Evolutionary conservation across 2,888 invertebrate species (phyloP), one percentile per base, ranked within the genome.

Genomic region (Brachyptera risi): DNA sequence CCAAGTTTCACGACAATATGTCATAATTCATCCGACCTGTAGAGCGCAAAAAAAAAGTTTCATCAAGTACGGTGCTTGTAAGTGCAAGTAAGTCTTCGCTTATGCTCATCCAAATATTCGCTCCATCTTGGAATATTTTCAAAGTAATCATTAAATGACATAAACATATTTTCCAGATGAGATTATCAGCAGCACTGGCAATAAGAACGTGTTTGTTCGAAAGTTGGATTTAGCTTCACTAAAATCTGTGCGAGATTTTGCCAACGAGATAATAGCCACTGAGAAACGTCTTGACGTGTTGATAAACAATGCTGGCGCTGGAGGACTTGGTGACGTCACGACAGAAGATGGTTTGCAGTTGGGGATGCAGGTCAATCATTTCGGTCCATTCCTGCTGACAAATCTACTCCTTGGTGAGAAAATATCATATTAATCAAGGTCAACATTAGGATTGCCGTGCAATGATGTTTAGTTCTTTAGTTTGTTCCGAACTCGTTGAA

Each of bases 291-390:
- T 95, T 27, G 88, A 95, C 75, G 88, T 93, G 0, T 76, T 95
- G 0, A 83, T 95, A 63, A 92, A 94, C 75, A 95, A 95, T 74
- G 95, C 95, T 0, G 95, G 93, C 7, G 87, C 89, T 69, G 90
- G 88, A 0, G 82, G 88, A 68, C 82, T 83, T 0, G 85, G 87
- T 71, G 85, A 83, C 65, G 81, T 81, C 65, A 70, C 80, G 35
- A 88, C 90, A 4, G 86, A 85, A 69, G 94, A 96, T 71, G 91
- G 88, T 3, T 76, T 96, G 38, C 96, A 96, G 73, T 75, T 87
- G 69, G 93, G 92, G 1, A 92, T 94, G 88, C 93, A 90, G 0
- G 92, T 94, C 0, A 96, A 97, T 72, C 90, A 95, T 70, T 92
- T 92, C 73, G 96, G 96, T 0, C 95, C 94, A 4, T 97, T 96